A percentile compares a stretch with the other conserved stretches of the same genome.
Evolutionary conservation across 1,140 invertebrate species (phyloP).

Genomic region (Cotesia glomerata): DNA sequence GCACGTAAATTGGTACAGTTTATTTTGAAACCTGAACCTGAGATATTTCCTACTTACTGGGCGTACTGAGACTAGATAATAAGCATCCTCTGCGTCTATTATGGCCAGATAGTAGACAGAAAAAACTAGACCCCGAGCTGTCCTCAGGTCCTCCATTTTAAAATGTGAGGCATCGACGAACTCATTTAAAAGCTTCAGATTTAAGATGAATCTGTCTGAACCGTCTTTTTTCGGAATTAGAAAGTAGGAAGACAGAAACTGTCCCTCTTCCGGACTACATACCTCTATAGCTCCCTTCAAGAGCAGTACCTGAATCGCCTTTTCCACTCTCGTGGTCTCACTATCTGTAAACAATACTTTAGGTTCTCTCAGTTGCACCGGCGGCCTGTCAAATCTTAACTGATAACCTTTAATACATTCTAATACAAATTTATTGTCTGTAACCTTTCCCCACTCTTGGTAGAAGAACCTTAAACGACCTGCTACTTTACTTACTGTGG

Average conservation of each 20-base stretch:
- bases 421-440: slow-evolving; percentile 20
- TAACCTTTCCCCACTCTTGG: slow-evolving; percentile 19
- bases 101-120: slow-evolving; percentile 35
- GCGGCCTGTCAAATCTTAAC: slow-evolving; percentile 24
- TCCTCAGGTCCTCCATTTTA: slow-evolving; percentile 30
- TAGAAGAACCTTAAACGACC: slow-evolving; percentile 19
- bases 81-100: slow-evolving; percentile 45
- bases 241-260: slow-evolving; percentile 44
- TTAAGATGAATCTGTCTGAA: slow-evolving; percentile 41
- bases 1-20: slow-evolving; percentile 41
- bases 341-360: neutral
- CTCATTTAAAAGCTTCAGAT: slow-evolving; percentile 44
- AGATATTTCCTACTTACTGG: slow-evolving; percentile 33
- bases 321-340: neutral
- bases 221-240: slow-evolving; percentile 42
- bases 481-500: slow-evolving; percentile 1
- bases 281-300: slow-evolving; percentile 17
- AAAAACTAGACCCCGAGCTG: slow-evolving; percentile 30
- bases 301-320: slow-evolving; percentile 16
- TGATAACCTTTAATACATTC: slow-evolving; percentile 24
- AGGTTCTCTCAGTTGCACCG: neutral
- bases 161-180: slow-evolving; percentile 41
- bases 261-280: slow-evolving; percentile 2
- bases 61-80: slow-evolving; percentile 35
- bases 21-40: slow-evolving; percentile 33